Evolutionary conservation across 2,113 vertebrate genomes (phyloP).

Genomic region (Dunckerocampus dactyliophorus): DNA sequence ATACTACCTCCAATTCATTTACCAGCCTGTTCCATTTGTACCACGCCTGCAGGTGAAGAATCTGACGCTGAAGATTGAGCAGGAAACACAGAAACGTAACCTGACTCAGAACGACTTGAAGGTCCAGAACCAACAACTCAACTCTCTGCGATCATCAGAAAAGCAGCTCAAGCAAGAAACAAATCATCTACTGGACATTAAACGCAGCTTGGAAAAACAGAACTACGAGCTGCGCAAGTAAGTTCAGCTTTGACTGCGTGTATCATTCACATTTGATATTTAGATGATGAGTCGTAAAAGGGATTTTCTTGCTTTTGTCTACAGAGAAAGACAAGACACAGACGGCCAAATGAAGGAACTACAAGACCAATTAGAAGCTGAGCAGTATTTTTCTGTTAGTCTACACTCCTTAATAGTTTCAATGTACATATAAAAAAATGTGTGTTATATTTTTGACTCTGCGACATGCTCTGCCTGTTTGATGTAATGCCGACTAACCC

Average conservation of each 20-base stretch:
- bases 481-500: too few species aligned
- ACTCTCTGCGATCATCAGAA: slow-evolving; percentile 85
- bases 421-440: neutral
- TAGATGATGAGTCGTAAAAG: neutral
- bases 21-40: neutral
- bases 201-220: slow-evolving; percentile 91
- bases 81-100: slow-evolving; percentile 93
- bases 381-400: slow-evolving; percentile 97
- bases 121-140: slow-evolving; percentile 93
- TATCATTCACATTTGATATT: neutral
- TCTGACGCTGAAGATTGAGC: slow-evolving; percentile 91
- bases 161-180: slow-evolving; percentile 97
- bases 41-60: slow-evolving; percentile 86
- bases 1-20: neutral
- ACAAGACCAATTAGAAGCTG: slow-evolving; percentile 95
- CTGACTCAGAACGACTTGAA: slow-evolving; percentile 96
- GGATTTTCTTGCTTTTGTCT: neutral
- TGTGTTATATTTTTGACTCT: too few species aligned
- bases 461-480: too few species aligned
- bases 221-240: slow-evolving; percentile 95
- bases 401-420: neutral
- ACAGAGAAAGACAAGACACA: slow-evolving; percentile 93
- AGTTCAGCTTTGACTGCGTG: neutral
- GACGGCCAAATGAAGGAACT: slow-evolving; percentile 98
- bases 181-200: slow-evolving; percentile 94